Conservation (phyloP, 1,140 invertebrate species). For the Bicyclus anynana region DNA sequence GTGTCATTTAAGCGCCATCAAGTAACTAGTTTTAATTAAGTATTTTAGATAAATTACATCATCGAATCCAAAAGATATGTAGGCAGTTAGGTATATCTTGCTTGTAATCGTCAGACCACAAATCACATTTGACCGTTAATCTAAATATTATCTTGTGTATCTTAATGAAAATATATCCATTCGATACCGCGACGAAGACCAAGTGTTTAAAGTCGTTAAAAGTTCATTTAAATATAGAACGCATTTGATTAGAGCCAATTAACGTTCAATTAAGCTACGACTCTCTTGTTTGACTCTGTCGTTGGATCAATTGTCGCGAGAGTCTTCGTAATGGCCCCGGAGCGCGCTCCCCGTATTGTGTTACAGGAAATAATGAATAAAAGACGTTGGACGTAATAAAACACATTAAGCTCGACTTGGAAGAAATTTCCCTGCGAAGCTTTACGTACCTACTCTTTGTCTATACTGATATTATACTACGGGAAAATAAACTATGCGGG, state of each 20-base stretch:
- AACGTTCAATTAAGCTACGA: slow-evolving; percentile 69
- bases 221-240: slow-evolving; percentile 76
- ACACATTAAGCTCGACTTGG: slow-evolving; percentile 17
- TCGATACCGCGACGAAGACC: slow-evolving; percentile 11
- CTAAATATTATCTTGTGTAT: neutral
- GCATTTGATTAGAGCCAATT: slow-evolving; percentile 76
- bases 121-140: slow-evolving; percentile 4
- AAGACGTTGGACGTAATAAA: slow-evolving; percentile 26
- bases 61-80: neutral
- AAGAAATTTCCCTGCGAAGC: slow-evolving; percentile 12
- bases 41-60: neutral
- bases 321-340: slow-evolving; percentile 46
- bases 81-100: neutral
- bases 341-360: slow-evolving; percentile 41
- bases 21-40: neutral
- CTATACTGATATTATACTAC: no score
- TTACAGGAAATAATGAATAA: slow-evolving; percentile 49
- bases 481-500: no score
- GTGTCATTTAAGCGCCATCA: no score
- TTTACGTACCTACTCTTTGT: neutral
- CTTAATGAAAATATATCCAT: slow-evolving; percentile 12
- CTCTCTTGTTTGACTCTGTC: slow-evolving; percentile 56
- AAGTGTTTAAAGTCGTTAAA: slow-evolving; percentile 53
- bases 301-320: slow-evolving; percentile 62
- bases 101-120: slow-evolving; percentile 1